Conservation (phyloP, 2,113 vertebrate species). For the Myotis davidii region DNA sequence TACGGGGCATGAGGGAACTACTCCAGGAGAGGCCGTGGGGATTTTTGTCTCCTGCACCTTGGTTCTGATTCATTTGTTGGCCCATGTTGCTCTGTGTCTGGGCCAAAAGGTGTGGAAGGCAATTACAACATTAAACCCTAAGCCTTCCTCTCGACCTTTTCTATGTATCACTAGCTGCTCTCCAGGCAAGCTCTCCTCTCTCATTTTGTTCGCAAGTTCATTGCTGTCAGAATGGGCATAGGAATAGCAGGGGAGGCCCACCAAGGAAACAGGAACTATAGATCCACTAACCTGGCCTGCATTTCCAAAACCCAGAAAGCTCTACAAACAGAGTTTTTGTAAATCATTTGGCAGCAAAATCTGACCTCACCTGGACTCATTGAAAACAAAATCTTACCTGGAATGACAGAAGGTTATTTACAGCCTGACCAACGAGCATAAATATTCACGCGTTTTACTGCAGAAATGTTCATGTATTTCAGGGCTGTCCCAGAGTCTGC, state of each 20-base stretch:
- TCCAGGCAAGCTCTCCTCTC: background rate
- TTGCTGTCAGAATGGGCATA: background rate
- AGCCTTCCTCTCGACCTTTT: background rate
- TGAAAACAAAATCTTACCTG: slow-evolving; percentile 40
- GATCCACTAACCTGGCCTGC: background rate
- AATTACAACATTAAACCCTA: background rate
- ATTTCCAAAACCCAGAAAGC: background rate
- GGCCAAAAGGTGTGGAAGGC: slow-evolving; percentile 35
- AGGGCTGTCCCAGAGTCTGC: background rate
- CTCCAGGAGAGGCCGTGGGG: background rate
- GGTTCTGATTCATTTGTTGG: slow-evolving; percentile 58
- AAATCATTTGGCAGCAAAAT: slow-evolving; percentile 44
- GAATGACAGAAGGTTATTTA: slow-evolving; percentile 19
- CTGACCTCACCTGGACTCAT: slow-evolving; percentile 39
- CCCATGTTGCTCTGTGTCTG: background rate
- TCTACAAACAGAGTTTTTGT: slow-evolving; percentile 15
- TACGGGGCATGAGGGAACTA: background rate
- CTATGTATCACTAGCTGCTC: background rate
- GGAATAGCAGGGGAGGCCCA: background rate
- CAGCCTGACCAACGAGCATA: background rate
- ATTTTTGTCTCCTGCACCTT: background rate
- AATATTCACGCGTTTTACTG: background rate
- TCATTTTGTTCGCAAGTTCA: background rate
- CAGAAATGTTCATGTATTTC: background rate
- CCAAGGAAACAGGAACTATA: background rate